phyloP scores from a whole-genome alignment of 2,888 invertebrate genomes.

The Noctua janthe region DNA sequence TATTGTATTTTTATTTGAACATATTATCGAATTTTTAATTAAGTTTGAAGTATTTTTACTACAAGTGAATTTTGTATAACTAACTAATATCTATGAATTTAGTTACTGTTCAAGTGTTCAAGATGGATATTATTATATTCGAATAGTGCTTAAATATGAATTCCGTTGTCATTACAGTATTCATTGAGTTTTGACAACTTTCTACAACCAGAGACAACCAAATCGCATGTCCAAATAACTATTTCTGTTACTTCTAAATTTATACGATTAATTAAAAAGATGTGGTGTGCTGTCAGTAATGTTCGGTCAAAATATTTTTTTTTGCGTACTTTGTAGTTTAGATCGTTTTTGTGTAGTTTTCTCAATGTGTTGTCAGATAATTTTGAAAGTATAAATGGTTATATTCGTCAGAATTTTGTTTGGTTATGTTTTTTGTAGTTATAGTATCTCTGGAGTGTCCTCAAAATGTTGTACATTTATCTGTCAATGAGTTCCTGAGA shows the following conservation, averaged over 20 bases:
- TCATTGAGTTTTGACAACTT: constrained; percentile 12
- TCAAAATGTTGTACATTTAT: constrained; percentile 8
- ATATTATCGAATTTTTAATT: neutral
- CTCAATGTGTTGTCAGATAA: neutral
- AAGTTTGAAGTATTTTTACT: neutral
- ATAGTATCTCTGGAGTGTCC: neutral
- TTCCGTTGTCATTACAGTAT: constrained; percentile 4
- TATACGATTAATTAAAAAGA: constrained; percentile 6
- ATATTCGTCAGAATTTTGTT: constrained; percentile 2
- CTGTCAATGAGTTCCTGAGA: constrained; percentile 27
- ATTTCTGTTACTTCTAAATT: neutral
- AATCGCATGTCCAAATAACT: constrained; percentile 27
- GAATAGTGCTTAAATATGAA: constrained; percentile 24
- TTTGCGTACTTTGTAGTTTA: neutral
- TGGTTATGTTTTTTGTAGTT: constrained; percentile 6
- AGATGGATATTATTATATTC: neutral
- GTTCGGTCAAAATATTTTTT: neutral
- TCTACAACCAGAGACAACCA: constrained; percentile 14
- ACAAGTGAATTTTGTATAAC: constrained; percentile 19
- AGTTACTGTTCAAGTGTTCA: neutral
- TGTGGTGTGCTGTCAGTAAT: constrained; percentile 37
- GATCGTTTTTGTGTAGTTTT: neutral
- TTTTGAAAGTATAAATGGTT: neutral
- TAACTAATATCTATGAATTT: constrained; percentile 14
- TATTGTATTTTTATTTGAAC: neutral